Conservation (phyloP, 23 tunicate genomes). For the Clavelina lepadiformis region DNA sequence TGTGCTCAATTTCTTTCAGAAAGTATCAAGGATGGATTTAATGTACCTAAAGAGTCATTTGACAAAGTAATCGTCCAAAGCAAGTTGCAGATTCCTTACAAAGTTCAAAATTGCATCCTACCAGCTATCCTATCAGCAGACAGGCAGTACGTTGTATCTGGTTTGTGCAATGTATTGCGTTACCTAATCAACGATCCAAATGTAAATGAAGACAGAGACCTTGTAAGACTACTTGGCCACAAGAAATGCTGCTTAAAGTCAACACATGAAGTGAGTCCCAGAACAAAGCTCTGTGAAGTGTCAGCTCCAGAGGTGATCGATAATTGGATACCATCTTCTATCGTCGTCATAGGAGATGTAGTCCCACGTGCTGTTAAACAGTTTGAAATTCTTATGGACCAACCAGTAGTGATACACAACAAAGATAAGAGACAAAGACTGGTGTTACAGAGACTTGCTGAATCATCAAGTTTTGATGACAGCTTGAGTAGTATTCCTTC, state of each 20-base stretch:
- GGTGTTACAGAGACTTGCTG: conserved; percentile 37
- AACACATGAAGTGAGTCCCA: conserved; percentile 67
- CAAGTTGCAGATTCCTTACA: not conserved
- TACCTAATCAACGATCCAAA: conserved; percentile 30
- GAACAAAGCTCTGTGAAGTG: conserved; percentile 75
- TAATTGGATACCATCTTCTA: not conserved
- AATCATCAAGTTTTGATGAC: not conserved
- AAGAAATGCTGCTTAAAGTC: conserved; percentile 76
- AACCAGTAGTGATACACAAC: conserved; percentile 91
- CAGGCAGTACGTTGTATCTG: conserved; percentile 46
- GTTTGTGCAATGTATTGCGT: conserved; percentile 68
- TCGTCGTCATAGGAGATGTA: not conserved
- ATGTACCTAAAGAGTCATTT: conserved; percentile 19
- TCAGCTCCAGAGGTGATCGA: conserved; percentile 41
- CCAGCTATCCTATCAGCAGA: conserved; percentile 37
- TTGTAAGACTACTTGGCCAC: conserved; percentile 52
- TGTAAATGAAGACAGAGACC: not conserved
- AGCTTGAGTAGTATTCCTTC: not conserved
- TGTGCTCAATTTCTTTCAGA: not conserved
- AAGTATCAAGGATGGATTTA: conserved; percentile 2
- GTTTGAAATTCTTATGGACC: conserved; percentile 43
- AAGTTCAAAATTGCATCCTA: conserved; percentile 34
- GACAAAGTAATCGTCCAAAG: not conserved
- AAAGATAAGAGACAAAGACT: conserved; percentile 86
- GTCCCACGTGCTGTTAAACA: conserved; percentile 36